phyloP scores from a whole-genome alignment of 53 echinoderm and acorn worm genomes.

The Patiria pectinifera region DNA sequence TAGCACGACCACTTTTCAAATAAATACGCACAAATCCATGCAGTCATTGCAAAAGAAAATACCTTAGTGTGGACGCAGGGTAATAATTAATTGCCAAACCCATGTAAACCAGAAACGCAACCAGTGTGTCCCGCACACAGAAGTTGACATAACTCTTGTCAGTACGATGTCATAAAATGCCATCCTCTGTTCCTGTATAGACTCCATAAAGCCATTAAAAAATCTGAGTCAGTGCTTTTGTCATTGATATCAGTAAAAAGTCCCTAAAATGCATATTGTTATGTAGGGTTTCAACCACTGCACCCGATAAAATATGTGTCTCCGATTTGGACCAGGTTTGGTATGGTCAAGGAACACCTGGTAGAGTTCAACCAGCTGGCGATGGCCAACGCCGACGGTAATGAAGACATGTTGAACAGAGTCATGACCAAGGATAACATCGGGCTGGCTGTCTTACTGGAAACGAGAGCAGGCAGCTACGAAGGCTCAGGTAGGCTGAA shows the following conservation, averaged over 20 bases:
- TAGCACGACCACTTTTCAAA: too few species aligned
- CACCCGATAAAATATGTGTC: neutral
- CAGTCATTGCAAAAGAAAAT: too few species aligned
- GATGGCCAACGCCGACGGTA: constrained; percentile 98
- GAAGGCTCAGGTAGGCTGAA: constrained; percentile 72
- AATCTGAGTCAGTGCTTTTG: neutral
- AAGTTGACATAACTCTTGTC: too few species aligned
- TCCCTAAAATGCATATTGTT: too few species aligned
- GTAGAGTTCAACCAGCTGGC: constrained; percentile 98
- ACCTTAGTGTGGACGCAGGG: too few species aligned
- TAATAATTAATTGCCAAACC: too few species aligned
- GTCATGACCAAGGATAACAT: constrained; percentile 99
- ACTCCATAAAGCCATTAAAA: too few species aligned
- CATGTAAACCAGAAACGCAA: too few species aligned
- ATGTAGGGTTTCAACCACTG: neutral
- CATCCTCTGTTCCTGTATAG: too few species aligned
- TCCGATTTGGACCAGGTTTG: constrained; percentile 71
- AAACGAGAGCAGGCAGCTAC: constrained; percentile 90
- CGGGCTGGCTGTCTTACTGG: constrained; percentile 87
- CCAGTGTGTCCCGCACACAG: too few species aligned
- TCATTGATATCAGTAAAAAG: too few species aligned
- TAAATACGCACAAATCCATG: too few species aligned
- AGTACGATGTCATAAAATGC: neutral
- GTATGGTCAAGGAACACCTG: constrained; percentile 91
- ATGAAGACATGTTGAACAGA: constrained; percentile 99